Percentiles rank a stretch among this genome's conserved stretches.
Evolutionary conservation across 2,888 invertebrate genomes (phyloP).

Genomic region (Carpatolechia fugitivella): DNA sequence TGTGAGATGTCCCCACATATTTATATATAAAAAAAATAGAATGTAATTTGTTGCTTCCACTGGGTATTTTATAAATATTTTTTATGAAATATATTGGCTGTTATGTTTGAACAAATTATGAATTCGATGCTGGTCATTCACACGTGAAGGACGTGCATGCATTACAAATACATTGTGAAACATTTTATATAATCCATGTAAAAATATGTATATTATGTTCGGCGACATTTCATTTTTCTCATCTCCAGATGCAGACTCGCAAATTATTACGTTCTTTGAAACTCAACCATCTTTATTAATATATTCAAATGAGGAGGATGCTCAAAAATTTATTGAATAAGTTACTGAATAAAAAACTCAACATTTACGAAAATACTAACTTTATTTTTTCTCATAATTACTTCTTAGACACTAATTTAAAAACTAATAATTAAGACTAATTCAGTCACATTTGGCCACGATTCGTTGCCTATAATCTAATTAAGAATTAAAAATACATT

Average conservation of each 20-base stretch:
- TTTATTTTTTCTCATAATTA: slow-evolving; percentile 27
- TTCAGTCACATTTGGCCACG: slow-evolving; percentile 60
- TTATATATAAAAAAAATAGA: too few relatives aligned
- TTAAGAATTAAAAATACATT: not conserved
- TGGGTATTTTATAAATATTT: too few relatives aligned
- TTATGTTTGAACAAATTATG: too few relatives aligned
- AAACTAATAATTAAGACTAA: slow-evolving; percentile 44
- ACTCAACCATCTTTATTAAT: slow-evolving; percentile 1
- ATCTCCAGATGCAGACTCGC: not conserved
- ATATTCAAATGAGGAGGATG: slow-evolving; percentile 6
- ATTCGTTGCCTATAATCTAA: slow-evolving; percentile 13
- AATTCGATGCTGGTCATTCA: too few relatives aligned
- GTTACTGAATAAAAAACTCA: slow-evolving; percentile 14
- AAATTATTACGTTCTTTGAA: not conserved
- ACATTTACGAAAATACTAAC: slow-evolving; percentile 30
- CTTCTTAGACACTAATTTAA: slow-evolving; percentile 33
- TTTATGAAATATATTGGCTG: too few relatives aligned
- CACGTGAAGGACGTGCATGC: too few relatives aligned
- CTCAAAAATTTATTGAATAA: not conserved
- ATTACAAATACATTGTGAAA: too few relatives aligned
- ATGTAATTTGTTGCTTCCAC: too few relatives aligned
- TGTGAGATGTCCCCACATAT: too few relatives aligned
- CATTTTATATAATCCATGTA: too few relatives aligned
- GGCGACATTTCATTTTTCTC: not conserved
- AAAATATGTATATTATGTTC: not conserved